Evolutionary conservation across 2,113 vertebrate genomes (phyloP).

Genomic region (Thryonomys swinderianus): DNA sequence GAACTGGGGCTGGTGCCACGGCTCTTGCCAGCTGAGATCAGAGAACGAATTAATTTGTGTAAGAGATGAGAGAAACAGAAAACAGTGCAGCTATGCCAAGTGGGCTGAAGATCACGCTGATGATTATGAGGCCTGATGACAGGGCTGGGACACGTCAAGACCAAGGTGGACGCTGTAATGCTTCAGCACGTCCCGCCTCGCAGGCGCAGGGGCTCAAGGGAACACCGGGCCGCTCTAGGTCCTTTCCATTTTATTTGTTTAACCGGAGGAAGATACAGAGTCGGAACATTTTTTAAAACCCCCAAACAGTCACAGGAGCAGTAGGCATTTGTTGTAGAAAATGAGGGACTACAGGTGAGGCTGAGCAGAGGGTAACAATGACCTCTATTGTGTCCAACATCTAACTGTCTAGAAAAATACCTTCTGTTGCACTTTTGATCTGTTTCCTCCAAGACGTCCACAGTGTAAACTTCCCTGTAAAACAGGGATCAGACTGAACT

Average conservation of each 20-base stretch:
- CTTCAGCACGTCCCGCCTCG: neutral
- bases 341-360: neutral
- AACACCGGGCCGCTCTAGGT: neutral
- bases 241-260: constrained; percentile 49
- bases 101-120: neutral
- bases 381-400: neutral
- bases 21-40: neutral
- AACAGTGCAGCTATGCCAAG: neutral
- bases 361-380: neutral
- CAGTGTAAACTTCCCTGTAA: neutral
- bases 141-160: neutral
- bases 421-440: neutral
- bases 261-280: neutral
- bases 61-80: neutral
- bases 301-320: neutral
- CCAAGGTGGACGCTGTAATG: neutral
- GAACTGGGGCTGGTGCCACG: neutral
- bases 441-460: neutral
- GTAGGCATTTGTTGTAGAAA: neutral
- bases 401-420: neutral
- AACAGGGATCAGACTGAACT: neutral
- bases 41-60: neutral
- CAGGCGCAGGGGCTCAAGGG: neutral
- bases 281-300: neutral
- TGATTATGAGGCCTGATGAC: neutral